Evolutionary conservation across 1,140 invertebrate species (phyloP), one percentile per base, ranked within the genome.

Genomic region (Zaprionus tsacasi): DNA sequence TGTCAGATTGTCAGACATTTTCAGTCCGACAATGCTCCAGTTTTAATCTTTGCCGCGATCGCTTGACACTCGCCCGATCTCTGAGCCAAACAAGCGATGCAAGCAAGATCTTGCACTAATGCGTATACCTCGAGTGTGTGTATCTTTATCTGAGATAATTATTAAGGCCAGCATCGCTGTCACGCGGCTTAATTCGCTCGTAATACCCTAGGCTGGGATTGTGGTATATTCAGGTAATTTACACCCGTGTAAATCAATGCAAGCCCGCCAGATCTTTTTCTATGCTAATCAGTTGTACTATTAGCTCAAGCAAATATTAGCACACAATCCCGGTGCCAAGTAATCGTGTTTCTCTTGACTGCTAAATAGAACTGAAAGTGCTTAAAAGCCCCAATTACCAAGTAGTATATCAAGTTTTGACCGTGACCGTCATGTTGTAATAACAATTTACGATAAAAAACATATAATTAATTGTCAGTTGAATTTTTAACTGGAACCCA

Each of bases 181-280:
- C 65, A 69, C 57, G 66, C 43, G 40, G 65, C 33, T 10, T 59
- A 17, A 45, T 48, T 30, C 40, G n/a, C 13, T 36, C 21, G 13
- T 35, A 66, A 25, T 36, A 35, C 36, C 54, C 21, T 55, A 38
- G 45, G 48, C 35, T 55, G 27, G 13, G 35, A 43, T 36, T 64
- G 60, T 38, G 69, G 57, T 74, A 30, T 69, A 52, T 63, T 50
- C 58, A 63, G 25, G 43, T 60, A 74, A 70, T 74, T 74, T 13
- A 48, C n/a, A 48, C 43, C 30, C 43, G 56, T 40, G 56, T 50
- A 57, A 48, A 17, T 57, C 43, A 71, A 57, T 54, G 55, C 63
- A 36, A 54, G 48, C 45, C 11, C 5, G 11, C n/a, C 10, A 52
- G 13, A 25, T 52, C 15, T 55, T 6, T 25, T 59, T 67, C 30